Conservation (phyloP, 2,888 invertebrate genomes). For the Himalopsyche anomala region DNA sequence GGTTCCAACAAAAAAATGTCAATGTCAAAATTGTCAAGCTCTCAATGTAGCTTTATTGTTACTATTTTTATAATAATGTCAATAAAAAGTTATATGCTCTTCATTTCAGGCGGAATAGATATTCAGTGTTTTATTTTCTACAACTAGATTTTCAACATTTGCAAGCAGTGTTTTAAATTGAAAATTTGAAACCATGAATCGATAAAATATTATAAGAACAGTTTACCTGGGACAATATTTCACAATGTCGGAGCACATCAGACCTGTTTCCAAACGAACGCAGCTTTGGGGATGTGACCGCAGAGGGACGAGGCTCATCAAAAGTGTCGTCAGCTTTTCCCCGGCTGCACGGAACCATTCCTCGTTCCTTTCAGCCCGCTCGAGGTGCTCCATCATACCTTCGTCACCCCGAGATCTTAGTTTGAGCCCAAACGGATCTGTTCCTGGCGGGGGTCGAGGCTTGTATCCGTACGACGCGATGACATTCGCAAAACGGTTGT, state of each 20-base stretch:
- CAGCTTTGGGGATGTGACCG: slow-evolving; percentile 78
- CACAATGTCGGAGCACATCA: slow-evolving; percentile 78
- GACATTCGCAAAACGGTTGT: slow-evolving; percentile 69
- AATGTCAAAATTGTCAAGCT: too few species aligned
- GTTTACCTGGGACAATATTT: slow-evolving; percentile 79
- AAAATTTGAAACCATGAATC: too few species aligned
- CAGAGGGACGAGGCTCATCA: slow-evolving; percentile 75
- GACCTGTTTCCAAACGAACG: slow-evolving; percentile 80
- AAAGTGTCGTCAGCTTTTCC: slow-evolving; percentile 76
- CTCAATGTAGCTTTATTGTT: too few species aligned
- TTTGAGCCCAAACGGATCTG: slow-evolving; percentile 63
- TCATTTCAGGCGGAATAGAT: too few species aligned
- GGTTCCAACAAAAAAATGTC: too few species aligned
- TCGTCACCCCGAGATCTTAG: slow-evolving; percentile 66
- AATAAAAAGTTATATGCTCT: too few species aligned
- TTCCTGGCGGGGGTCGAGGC: slow-evolving; percentile 46
- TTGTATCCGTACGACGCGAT: slow-evolving; percentile 63
- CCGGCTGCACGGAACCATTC: slow-evolving; percentile 80
- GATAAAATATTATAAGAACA: background rate
- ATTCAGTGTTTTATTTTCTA: too few species aligned
- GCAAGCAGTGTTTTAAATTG: too few species aligned
- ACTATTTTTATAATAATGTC: too few species aligned
- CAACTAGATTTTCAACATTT: too few species aligned
- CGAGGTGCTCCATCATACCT: slow-evolving; percentile 70
- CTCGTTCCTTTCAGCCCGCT: slow-evolving; percentile 71